Conservation (phyloP, 1,140 invertebrate genomes). For the Cyphomyrmex costatus region DNA sequence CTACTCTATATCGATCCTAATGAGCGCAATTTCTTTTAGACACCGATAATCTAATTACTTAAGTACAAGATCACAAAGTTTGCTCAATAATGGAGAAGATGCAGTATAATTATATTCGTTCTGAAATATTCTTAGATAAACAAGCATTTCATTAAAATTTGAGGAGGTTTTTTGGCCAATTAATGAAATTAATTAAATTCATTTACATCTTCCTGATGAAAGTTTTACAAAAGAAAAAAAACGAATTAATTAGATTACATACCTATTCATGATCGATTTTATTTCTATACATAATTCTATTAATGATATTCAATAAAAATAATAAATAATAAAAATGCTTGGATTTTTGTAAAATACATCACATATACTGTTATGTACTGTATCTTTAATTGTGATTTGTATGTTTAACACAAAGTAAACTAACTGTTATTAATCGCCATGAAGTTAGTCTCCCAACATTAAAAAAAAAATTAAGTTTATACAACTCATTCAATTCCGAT, state of each 20-base stretch:
- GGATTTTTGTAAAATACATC: neutral
- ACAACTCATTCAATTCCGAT: no score
- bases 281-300: neutral
- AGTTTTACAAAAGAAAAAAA: neutral
- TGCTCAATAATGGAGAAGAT: neutral
- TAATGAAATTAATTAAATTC: neutral
- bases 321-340: neutral
- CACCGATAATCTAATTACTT: conserved; percentile 9
- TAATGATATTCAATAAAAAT: neutral
- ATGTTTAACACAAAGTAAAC: neutral
- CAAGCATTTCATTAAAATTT: neutral
- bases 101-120: neutral
- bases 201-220: neutral
- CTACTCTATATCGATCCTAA: neutral
- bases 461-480: no score
- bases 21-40: neutral
- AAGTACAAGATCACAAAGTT: neutral
- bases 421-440: neutral
- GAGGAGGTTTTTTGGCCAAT: neutral
- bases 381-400: neutral
- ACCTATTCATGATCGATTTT: neutral
- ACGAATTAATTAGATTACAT: neutral
- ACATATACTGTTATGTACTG: neutral
- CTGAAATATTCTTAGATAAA: neutral
- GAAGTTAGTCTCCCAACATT: no score